Base-by-base conservation (phyloP, 2,888 invertebrate species). In the Unio pictorum region DNA sequence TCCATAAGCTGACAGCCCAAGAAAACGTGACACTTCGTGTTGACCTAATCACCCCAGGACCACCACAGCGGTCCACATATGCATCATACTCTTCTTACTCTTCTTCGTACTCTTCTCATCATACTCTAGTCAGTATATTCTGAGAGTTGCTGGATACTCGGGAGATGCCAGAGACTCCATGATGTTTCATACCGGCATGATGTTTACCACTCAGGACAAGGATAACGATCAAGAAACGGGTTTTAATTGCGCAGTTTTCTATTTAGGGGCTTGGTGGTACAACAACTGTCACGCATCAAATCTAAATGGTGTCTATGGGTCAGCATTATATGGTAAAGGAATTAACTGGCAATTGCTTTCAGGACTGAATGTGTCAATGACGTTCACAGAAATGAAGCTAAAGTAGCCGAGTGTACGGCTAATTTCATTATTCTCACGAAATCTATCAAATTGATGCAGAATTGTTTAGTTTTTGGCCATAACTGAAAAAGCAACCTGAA, bases 211-310 rank as follows among this genome's bases (percentile, higher is more conserved):
- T 6, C 57, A 67, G 11, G 74, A 74, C 61, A 34, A 55, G 17
- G 69, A 72, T 59, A 59, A 65, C 30, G 69, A 69, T 61, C 23
- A 28, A 34, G n/a, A 34, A 23, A 23, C 23, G 23, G 8, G 8
- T 4, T 23, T 6, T 3, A 68, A 74, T 62, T 74, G 74, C 34
- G 67, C 74, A 20, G 18, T n/a, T 5, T 15, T n/a, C 17, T 69
- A 62, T 55, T 18, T n/a, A 5, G 72, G 74, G 15, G 74, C 65
- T 4, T 72, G 74, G 74, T 74, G 74, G 74, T 72, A 72, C 28
- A 45, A 66, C n/a, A 15, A 23, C 3, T 74, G 74, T 30, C 68
- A 68, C 30, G 3, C 7, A 3, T 34, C 17, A 23, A 23, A 23
- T 0, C 0, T 23, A 23, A 23, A 23, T 23, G 23, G 23, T 23